Evolutionary conservation across 2,888 invertebrate species (phyloP).

Genomic region (Netelia inedita): DNA sequence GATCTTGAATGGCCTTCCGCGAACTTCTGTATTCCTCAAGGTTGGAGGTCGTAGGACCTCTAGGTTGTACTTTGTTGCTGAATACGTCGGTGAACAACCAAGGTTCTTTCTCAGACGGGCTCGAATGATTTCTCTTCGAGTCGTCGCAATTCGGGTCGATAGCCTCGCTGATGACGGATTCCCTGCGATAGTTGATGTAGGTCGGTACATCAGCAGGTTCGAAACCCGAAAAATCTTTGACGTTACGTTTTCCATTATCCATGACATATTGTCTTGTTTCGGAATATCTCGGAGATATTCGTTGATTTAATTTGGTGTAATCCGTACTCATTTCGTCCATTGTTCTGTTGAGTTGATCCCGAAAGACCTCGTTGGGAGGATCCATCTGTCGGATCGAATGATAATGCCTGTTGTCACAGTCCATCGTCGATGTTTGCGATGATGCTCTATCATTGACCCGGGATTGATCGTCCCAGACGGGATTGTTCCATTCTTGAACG

Average conservation of each 20-base stretch:
- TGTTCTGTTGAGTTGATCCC: conserved; percentile 25
- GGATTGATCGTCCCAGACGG: conserved; percentile 34
- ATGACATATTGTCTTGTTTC: not conserved
- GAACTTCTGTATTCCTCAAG: conserved; percentile 35
- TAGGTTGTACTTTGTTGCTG: conserved; percentile 9
- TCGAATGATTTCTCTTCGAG: conserved; percentile 11
- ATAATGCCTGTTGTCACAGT: conserved; percentile 40
- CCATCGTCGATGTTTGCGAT: conserved; percentile 37
- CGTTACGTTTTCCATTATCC: conserved; percentile 25
- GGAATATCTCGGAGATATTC: not conserved
- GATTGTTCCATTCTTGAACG: conserved; percentile 37
- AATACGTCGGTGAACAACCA: not conserved
- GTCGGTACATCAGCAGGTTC: not conserved
- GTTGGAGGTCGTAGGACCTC: conserved; percentile 33
- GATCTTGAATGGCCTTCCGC: conserved; percentile 49
- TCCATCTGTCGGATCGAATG: conserved; percentile 42
- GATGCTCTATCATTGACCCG: not conserved
- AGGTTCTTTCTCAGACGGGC: conserved; percentile 5
- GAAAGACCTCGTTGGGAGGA: conserved; percentile 34
- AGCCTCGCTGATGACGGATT: not conserved
- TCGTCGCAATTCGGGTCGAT: conserved; percentile 28
- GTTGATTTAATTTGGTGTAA: conserved; percentile 20
- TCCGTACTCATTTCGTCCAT: conserved; percentile 28
- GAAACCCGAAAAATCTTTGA: conserved; percentile 20
- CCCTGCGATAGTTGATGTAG: conserved; percentile 3